These are phyloP conservation scores for Callyntrura sp. DNA, from an alignment of 2,888 invertebrate genomes.

Conservation along the genomic window DNA sequence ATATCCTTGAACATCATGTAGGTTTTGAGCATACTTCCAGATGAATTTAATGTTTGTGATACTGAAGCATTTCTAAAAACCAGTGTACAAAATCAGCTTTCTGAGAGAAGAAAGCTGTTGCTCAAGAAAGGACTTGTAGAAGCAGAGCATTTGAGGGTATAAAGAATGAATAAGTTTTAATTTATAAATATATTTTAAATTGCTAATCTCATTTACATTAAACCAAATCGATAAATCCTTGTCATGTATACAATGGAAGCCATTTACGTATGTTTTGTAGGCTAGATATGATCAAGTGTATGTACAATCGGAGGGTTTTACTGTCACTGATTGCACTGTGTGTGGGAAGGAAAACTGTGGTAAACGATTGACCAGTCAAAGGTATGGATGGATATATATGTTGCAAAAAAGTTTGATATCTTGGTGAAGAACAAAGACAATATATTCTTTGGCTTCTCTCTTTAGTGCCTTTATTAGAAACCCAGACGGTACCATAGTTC, in stretches of 20 bases:
- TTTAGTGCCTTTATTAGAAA: conserved; percentile 95
- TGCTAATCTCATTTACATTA: too few species aligned
- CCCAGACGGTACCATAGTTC: conserved; percentile 96
- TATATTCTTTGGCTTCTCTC: conserved; percentile 55
- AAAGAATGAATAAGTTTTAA: conserved; percentile 13
- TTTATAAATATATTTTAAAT: too few species aligned
- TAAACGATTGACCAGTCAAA: conserved; percentile 96
- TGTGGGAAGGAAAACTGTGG: conserved; percentile 93
- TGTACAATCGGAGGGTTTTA: conserved; percentile 93
- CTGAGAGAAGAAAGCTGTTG: conserved; percentile 91
- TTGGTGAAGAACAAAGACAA: not conserved
- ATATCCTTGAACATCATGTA: conserved; percentile 84
- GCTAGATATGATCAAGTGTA: conserved; percentile 92
- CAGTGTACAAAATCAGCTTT: conserved; percentile 91
- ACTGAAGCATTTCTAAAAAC: conserved; percentile 92
- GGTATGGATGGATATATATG: conserved; percentile 86
- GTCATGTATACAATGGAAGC: too few species aligned
- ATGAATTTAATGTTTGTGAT: conserved; percentile 91
- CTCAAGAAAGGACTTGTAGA: conserved; percentile 93
- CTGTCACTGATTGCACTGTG: conserved; percentile 94
- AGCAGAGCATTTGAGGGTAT: conserved; percentile 93
- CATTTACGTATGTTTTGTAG: conserved; percentile 85
- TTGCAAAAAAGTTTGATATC: conserved; percentile 19
- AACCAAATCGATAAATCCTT: too few species aligned
- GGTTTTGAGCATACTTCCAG: conserved; percentile 92